Base-by-base conservation (phyloP, 1,140 invertebrate genomes). In the Trichonephila clavipes region DNA sequence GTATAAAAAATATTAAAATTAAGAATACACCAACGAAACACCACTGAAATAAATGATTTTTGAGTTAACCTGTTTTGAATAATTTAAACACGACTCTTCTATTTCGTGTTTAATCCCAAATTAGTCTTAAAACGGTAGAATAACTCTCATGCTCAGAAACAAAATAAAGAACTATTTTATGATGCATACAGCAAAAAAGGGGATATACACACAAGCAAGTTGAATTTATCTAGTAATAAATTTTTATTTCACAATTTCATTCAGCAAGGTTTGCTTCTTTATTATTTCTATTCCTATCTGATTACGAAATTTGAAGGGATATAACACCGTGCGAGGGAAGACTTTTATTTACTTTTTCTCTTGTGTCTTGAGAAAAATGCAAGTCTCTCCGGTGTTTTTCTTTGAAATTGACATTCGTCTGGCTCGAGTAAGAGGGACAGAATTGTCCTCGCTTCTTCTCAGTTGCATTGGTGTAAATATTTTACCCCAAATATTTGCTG, bases 391-490 rank as follows among this genome's bases (percentile, higher is more conserved):
- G 40, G 61, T 64, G 86, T 88, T 88, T 88, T 88, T 88, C 61
- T 64, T 64, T 64, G 86, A 88, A 88, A 88, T 88, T 88, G 86
- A 88, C 86, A 88, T 88, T 66, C 61, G 34, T 58, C 86, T 88
- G 2, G 51, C 28, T 83, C 44, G 51, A 77, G 28, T 77, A 34
- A 7, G 12, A 34, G 72, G 34, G 72, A 77, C 72, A 28, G 28
- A 77, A 59, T 83, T 83, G 82, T 83, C 51, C 51, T 19, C 51
- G 7, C 51, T 83, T 10, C 51, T 51, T 51, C 19, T 58, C 44
- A 51, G 51, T 59, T 59, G 44, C 82, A 21, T 4, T 10, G 82
- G 58, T n/a, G 82, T 83, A 83, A 83, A 83, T 59, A 83, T 83
- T 83, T 51, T 83, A 58, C 24, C 34, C 72, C 18, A 40, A 77